Base-by-base conservation (phyloP, 2,888 invertebrate genomes). In the Mimumesa dahlbomi region DNA sequence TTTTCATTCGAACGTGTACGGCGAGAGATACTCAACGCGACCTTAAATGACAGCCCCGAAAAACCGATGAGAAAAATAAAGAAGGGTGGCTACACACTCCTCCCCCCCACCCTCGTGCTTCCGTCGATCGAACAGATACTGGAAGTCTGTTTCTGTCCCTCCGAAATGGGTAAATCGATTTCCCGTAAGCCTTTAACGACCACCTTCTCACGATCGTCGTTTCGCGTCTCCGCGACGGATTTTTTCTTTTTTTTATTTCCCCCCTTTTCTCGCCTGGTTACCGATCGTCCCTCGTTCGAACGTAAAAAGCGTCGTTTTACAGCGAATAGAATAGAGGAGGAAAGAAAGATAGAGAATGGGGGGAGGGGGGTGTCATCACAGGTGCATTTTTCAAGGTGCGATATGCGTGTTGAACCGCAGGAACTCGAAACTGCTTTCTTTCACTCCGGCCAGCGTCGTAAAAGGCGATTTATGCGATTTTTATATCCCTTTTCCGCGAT, bases 401-500 rank as follows among this genome's bases (percentile, higher is more conserved):
- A 18, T 9, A 2, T 9, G 38, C 21, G 11, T 38, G 13, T 19
- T 21, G 16, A 43, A 43, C 11, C 13, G 18, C 9, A 16, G 22
- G 14, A 3, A 13, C 13, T 14, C n/a, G n/a, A 42, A 34, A 18
- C 64, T 45, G 25, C 5, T 34, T 13, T 5, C 5, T 34, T 43
- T 21, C 29, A 22, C 18, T 21, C 7, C 36, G 34, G 57, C 36
- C 57, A 45, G 29, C 64, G 53, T 72, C 67, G 77, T 77, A 81
- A 81, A n/a, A 81, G 59, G 73, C 75, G 75, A 78, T 77, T 81
- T 79, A 76, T 73, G 70, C 50, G 64, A 80, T 81, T 80, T 81
- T 80, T 75, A 73, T 69, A 65, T 56, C 43, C 48, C 48, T 57
- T 65, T 72, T 58, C 52, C 62, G 45, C 43, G 67, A 63, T 56